Evolutionary conservation across 2,113 vertebrate genomes (phyloP).

Genomic region (Alligator mississippiensis): DNA sequence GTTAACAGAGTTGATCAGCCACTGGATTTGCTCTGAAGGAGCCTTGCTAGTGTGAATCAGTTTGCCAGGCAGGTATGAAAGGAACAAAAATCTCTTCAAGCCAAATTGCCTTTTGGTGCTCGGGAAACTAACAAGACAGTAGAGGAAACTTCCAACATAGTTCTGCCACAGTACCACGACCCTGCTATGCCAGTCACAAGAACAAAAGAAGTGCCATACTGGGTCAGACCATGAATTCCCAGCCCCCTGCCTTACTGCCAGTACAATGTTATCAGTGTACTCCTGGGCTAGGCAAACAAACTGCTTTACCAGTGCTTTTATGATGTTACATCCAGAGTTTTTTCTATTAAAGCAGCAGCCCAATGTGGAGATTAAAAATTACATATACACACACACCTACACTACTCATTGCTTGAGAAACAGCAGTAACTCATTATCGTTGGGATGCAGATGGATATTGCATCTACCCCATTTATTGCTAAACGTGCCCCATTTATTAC

Average conservation of each 20-base stretch:
- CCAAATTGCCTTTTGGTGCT: rapidly evolving
- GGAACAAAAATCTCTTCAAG: neutral
- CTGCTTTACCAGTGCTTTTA: neutral
- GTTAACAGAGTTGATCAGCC: neutral
- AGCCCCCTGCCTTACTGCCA: neutral
- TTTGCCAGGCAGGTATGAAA: neutral
- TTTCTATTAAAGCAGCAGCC: neutral
- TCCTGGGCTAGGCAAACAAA: neutral
- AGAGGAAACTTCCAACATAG: rapidly evolving
- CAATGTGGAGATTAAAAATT: neutral
- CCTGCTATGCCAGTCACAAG: neutral
- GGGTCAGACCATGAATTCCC: neutral
- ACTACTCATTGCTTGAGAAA: neutral
- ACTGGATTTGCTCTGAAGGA: neutral
- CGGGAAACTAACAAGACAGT: neutral
- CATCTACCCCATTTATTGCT: too few relatives aligned
- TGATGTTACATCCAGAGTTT: neutral
- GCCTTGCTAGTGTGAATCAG: rapidly evolving
- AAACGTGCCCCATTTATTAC: neutral
- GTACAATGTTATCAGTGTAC: neutral
- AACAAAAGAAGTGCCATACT: too few relatives aligned
- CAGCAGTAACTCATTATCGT: neutral
- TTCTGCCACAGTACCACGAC: neutral
- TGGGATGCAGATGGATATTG: neutral
- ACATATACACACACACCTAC: neutral